Evolutionary conservation across 2,888 invertebrate species (phyloP).

Genomic region (Stratiomys singularior): DNA sequence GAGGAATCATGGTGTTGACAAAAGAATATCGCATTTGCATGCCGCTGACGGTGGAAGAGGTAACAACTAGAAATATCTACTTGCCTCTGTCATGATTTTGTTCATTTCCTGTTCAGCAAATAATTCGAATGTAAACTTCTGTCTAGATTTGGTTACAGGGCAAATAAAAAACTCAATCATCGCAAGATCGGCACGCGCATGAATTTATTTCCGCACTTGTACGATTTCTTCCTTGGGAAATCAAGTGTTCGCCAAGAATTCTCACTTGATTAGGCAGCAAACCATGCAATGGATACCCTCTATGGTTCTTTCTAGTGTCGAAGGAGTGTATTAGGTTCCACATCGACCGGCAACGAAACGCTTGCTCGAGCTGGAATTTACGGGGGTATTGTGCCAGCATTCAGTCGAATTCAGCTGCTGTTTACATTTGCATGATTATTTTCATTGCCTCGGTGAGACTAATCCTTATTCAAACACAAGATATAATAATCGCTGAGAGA

Average conservation of each 20-base stretch:
- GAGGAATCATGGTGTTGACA: conserved; percentile 77
- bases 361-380: not conserved
- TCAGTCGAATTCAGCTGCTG: not conserved
- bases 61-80: conserved; percentile 61
- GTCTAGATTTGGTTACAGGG: too few relatives aligned
- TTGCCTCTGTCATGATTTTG: not conserved
- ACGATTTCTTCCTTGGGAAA: not conserved
- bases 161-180: not conserved
- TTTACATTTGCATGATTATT: conserved; percentile 11
- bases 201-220: not conserved
- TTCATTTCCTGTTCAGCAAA: not conserved
- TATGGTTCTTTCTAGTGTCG: not conserved
- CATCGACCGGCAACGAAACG: not conserved
- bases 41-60: conserved; percentile 93
- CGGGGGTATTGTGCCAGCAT: not conserved
- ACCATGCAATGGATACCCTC: not conserved
- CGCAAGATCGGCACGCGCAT: not conserved
- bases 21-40: conserved; percentile 93
- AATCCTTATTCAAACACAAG: not conserved
- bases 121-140: not conserved
- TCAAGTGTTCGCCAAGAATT: not conserved
- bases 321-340: not conserved
- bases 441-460: not conserved
- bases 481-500: too few relatives aligned
- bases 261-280: not conserved